Evolutionary conservation across 2,888 invertebrate species (phyloP), one percentile per base, ranked within the genome.

Genomic region (Drosophila anomelani): DNA sequence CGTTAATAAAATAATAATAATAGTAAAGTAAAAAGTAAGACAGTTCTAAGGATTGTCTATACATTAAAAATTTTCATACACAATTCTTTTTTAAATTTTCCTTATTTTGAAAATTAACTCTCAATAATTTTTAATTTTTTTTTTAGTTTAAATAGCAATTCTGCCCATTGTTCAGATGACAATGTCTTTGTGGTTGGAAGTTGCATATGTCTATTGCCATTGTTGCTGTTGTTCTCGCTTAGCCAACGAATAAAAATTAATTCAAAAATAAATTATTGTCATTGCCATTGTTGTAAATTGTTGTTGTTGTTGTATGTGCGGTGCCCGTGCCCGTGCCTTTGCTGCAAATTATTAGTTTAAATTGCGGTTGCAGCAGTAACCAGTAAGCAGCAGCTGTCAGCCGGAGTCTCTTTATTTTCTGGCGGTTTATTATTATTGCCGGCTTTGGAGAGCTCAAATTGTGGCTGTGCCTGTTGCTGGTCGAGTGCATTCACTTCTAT

Each of bases 401-500:
- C 70, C 23, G 54, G 13, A 62, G 66, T 64, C 4, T 36, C 34
- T 47, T 64, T 43, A 17, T 44, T 53, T 36, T 34, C 64, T 49
- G 66, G 3, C 77, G 70, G 75, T 62, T 60, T 67, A 78, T 86
- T 84, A 73, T 85, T 82, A 72, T 77, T 84, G 82, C 79, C 85
- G 85, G 63, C 87, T 66, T 72, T 67, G 39, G 64, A 68, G 74
- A 49, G 44, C 49, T 66, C 47, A 43, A 64, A 66, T 59, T 76
- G 44, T 38, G 44, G 60, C 54, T 61, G 51, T 44, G 56, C 47
- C 57, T 47, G 51, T 53, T 53, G 34, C 34, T 53, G 51, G 46
- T 64, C 46, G 86, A 76, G 80, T 90, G 85, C 85, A 89, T 89
- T 90, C 78, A 82, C 81, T 80, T 90, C 90, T 89, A 90, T 83